These are phyloP conservation scores for Nyleta sp. DNA, from an alignment of 2,888 invertebrate species.

Conservation along the genomic window DNA sequence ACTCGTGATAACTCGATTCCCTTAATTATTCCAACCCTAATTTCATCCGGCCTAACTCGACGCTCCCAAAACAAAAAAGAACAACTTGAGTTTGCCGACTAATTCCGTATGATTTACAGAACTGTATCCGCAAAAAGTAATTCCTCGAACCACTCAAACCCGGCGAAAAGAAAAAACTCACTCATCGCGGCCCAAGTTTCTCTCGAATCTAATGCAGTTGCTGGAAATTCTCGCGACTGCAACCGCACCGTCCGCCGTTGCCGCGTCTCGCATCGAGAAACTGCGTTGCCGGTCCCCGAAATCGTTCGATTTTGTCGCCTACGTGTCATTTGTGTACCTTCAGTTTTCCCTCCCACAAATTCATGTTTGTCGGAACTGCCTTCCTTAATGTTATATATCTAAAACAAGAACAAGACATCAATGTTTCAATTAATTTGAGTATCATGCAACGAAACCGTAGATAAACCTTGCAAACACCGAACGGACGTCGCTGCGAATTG, in stretches of 20 bases:
- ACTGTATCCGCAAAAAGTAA: constrained; percentile 29
- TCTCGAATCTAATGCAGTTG: constrained; percentile 23
- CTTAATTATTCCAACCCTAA: constrained; percentile 44
- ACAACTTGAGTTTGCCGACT: constrained; percentile 1
- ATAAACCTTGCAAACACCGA: no score
- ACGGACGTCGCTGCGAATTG: not conserved
- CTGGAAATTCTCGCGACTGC: constrained; percentile 7
- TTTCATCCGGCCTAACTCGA: constrained; percentile 27
- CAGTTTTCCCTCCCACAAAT: constrained; percentile 70
- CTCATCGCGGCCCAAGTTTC: constrained; percentile 35
- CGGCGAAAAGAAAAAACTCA: constrained; percentile 12
- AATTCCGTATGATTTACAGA: constrained; percentile 34
- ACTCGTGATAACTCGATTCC: constrained; percentile 37
- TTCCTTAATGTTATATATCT: constrained; percentile 70
- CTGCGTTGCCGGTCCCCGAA: no score
- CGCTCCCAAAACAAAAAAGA: constrained; percentile 21
- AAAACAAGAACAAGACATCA: constrained; percentile 54
- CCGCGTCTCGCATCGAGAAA: no score
- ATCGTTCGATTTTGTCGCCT: no score
- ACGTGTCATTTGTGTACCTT: no score
- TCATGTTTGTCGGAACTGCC: constrained; percentile 75
- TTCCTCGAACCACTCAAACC: constrained; percentile 28
- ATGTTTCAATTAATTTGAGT: no score
- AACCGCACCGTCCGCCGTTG: no score
- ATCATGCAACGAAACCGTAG: no score